Evolutionary conservation across 2,888 invertebrate genomes (phyloP), one percentile per base, ranked within the genome.

Genomic region (Sisyra terminalis): DNA sequence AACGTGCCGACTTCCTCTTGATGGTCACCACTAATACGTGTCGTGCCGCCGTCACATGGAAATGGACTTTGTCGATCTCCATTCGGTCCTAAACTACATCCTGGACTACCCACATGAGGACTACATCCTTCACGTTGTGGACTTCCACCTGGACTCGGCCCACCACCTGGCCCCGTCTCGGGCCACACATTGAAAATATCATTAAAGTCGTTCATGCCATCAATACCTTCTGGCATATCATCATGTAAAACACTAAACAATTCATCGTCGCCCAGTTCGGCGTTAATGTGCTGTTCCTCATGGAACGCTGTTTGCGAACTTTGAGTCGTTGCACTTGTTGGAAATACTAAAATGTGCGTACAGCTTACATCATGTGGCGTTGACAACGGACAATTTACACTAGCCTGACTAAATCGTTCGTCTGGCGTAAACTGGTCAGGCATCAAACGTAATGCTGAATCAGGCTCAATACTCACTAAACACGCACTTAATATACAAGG

Each of bases 271-370:
- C 73, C 73, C 32, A 75, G 60, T 51, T 78, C 79, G 18, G 75
- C 71, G 15, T 69, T 72, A 51, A 74, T 73, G 50, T 74, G 74
- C 53, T 77, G 75, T 50, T 73, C 72, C 53, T 78, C 78, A 57
- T 59, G 58, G 60, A 80, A 80, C 43, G 78, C 74, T 38, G 78
- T 76, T 59, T 79, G 80, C 31, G 78, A 76, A 14, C 78, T 79
- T 73, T 88, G 88, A 45, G 92, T 88, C 44, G 88, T 88, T 35
- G 93, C 92, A 46, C 89, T 94, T 32, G 94, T 97, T 40, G 97
- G 97, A 67, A 98, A 97, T 51, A 97, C 97, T 52, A 98, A 75
- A 51, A 98, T 97, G 61, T 98, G 98, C 46, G 97, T 97, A 60
- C 89, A 89, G 44, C 92, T 87, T 48, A 93, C 89, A 66, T 98